Conservation (phyloP, 2,797 vertebrate species). For the Coluber constrictor region DNA sequence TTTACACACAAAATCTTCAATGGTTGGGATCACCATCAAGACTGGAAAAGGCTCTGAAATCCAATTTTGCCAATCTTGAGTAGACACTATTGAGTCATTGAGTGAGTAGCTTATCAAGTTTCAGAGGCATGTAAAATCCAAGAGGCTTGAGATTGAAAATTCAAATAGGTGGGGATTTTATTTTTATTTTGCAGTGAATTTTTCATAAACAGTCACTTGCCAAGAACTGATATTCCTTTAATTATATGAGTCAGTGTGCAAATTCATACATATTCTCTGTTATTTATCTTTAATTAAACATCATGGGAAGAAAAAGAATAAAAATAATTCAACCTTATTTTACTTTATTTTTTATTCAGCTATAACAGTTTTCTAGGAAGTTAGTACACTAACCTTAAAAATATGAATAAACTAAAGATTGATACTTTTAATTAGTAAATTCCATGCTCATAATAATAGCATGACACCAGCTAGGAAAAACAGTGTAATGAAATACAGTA, state of each 20-base stretch:
- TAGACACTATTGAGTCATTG: background rate
- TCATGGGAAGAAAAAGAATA: slow-evolving; percentile 28
- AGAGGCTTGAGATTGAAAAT: background rate
- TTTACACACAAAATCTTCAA: background rate
- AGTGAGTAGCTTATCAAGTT: background rate
- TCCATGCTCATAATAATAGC: slow-evolving; percentile 39
- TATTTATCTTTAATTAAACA: background rate
- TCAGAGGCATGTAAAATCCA: background rate
- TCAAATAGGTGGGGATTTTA: background rate
- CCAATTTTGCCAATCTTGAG: background rate
- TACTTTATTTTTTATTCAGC: slow-evolving; percentile 33
- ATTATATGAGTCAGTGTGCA: background rate
- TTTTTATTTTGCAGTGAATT: background rate
- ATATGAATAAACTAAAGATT: slow-evolving; percentile 13
- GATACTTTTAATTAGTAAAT: slow-evolving; percentile 23
- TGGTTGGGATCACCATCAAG: background rate
- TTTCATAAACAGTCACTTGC: background rate
- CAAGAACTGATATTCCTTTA: background rate
- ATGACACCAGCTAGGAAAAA: slow-evolving; percentile 22
- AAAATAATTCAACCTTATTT: slow-evolving; percentile 1
- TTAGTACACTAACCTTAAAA: background rate
- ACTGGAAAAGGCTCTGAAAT: background rate
- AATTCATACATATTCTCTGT: slow-evolving; percentile 2
- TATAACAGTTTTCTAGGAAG: slow-evolving; percentile 13
- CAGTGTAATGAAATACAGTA: background rate